Base-by-base conservation (phyloP, 1,140 invertebrate species). In the Dufourea novaeangliae region DNA sequence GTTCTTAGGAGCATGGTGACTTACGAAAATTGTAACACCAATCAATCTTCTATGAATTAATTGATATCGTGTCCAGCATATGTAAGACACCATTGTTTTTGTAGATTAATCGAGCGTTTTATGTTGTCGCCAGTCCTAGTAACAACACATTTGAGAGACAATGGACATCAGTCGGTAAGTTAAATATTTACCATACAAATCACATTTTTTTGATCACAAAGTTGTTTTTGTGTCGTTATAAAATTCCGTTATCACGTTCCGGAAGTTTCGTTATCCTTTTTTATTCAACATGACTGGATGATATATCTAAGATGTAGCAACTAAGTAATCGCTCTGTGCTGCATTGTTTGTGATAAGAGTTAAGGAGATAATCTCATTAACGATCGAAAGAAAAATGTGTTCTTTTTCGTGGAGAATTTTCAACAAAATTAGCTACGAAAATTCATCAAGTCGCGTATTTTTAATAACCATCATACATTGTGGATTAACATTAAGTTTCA, bases 231-330 rank as follows among this genome's bases (percentile, higher is more conserved):
- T 50, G 46, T 50, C 6, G 57, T 68, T 59, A 27, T 4, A 32
- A 22, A 44, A 34, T 25, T 22, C n/a, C 32, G 25, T 46, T 69
- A 69, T 59, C 39, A 11, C 1, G 41, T 56, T 46, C 14, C 10
- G n/a, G n/a, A 62, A 39, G 14, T 11, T 39, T 62, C 14, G 10
- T 37, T 39, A 39, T 62, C 2, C 22, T n/a, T 25, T 11, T 25
- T 39, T 50, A 25, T 68, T 59, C 25, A 4, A n/a, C 29, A 27
- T 17, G 17, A 57, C 54, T 75, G 57, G 12, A 66, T n/a, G 32
- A 52, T 39, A n/a, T n/a, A n/a, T n/a, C n/a, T n/a, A 54, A 54
- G n/a, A 20, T 62, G n/a, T 11, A 37, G 6, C 27, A 29, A 11
- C 14, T 37, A 32, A 8, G 22, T 7, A 34, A 29, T 54, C n/a